Evolutionary conservation across 2,797 vertebrate genomes (phyloP).

Genomic region (Siniperca obscura): DNA sequence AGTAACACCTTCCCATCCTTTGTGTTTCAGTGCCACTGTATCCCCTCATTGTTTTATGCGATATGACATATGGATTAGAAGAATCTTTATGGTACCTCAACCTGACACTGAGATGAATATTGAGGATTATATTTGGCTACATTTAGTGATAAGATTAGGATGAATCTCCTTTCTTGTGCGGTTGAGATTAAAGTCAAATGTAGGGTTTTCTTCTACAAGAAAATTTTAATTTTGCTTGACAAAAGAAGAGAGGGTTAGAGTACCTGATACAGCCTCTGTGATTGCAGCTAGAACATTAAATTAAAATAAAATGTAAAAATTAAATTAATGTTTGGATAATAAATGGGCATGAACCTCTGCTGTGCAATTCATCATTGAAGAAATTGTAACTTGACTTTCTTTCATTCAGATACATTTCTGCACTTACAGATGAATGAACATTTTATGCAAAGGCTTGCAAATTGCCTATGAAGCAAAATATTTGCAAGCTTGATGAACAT

Average conservation of each 20-base stretch:
- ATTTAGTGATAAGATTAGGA: constrained; percentile 83
- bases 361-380: constrained; percentile 37
- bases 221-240: constrained; percentile 54
- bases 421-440: constrained; percentile 61
- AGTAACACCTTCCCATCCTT: constrained; percentile 72
- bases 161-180: constrained; percentile 69
- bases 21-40: constrained; percentile 62
- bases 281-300: constrained; percentile 30
- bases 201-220: constrained; percentile 51
- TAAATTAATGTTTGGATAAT: constrained; percentile 47
- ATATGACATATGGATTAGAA: constrained; percentile 79
- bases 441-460: constrained; percentile 65
- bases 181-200: constrained; percentile 79
- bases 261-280: constrained; percentile 23
- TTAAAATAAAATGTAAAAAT: background rate
- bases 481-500: constrained; percentile 75
- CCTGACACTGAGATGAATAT: constrained; percentile 80
- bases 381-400: constrained; percentile 54
- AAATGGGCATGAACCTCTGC: constrained; percentile 16
- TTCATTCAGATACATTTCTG: constrained; percentile 48
- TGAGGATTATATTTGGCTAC: constrained; percentile 79
- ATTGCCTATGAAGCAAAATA: constrained; percentile 80
- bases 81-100: constrained; percentile 67
- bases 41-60: constrained; percentile 77
- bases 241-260: constrained; percentile 46